phyloP scores from a whole-genome alignment of 2,888 invertebrate species.

The Sinopyrophorus schimmeli region DNA sequence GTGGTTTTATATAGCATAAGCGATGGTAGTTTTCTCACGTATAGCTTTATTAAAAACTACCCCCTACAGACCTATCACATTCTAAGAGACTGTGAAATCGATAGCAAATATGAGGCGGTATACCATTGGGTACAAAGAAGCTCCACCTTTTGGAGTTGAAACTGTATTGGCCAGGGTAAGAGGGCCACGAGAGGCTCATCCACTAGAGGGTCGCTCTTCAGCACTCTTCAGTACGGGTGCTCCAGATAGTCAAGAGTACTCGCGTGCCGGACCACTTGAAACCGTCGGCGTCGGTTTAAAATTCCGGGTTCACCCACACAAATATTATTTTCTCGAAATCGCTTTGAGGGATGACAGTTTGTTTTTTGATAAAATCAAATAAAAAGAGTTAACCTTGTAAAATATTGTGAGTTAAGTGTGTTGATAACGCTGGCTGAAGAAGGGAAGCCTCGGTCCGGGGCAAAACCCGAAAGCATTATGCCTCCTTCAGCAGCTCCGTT shows the following conservation, averaged over 20 bases:
- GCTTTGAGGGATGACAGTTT: slow-evolving; percentile 2
- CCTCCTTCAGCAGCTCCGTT: slow-evolving; percentile 58
- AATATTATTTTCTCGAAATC: too few species aligned
- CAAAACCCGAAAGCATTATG: slow-evolving; percentile 32
- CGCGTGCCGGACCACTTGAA: slow-evolving; percentile 54
- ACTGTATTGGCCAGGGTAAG: slow-evolving; percentile 47
- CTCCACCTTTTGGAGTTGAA: slow-evolving; percentile 45
- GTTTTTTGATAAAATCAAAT: not conserved
- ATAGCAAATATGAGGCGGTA: slow-evolving; percentile 29
- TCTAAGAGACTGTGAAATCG: slow-evolving; percentile 39
- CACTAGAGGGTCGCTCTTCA: slow-evolving; percentile 55
- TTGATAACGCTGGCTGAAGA: slow-evolving; percentile 51
- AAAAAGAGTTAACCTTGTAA: not conserved
- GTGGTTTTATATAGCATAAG: too few species aligned
- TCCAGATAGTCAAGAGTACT: slow-evolving; percentile 53
- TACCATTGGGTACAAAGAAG: slow-evolving; percentile 46
- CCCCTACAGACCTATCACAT: slow-evolving; percentile 35
- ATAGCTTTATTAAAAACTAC: slow-evolving; percentile 24
- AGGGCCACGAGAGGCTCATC: slow-evolving; percentile 49
- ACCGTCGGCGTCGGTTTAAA: slow-evolving; percentile 31
- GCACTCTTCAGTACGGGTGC: slow-evolving; percentile 55
- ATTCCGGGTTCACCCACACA: slow-evolving; percentile 29
- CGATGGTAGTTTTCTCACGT: slow-evolving; percentile 14
- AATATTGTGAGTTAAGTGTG: slow-evolving; percentile 2
- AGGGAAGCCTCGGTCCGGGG: slow-evolving; percentile 40